Evolutionary conservation across 2,888 invertebrate species (phyloP).

Genomic region (Phengaris alcon): DNA sequence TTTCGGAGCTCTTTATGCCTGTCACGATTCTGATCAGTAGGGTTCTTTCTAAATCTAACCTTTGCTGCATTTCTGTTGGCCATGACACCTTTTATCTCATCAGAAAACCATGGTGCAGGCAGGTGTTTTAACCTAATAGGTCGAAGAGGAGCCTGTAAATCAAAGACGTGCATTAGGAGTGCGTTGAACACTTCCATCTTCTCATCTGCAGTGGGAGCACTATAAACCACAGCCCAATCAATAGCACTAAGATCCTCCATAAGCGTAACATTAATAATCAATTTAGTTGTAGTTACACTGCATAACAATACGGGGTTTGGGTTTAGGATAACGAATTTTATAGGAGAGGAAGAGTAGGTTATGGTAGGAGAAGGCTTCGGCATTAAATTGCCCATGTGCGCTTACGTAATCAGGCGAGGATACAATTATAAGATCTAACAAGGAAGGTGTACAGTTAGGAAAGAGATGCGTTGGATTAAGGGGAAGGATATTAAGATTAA

Average conservation of each 20-base stretch:
- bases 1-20: no score
- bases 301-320: background rate
- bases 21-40: no score
- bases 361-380: slow-evolving; percentile 21
- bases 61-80: no score
- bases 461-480: slow-evolving; percentile 8
- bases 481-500: slow-evolving; percentile 23
- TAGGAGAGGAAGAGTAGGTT: slow-evolving; percentile 22
- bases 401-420: slow-evolving; percentile 16
- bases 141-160: background rate
- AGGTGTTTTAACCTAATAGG: no score
- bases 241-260: background rate
- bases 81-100: no score
- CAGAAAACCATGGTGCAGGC: no score
- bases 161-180: background rate
- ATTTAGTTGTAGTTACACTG: slow-evolving; percentile 8
- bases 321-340: slow-evolving; percentile 15
- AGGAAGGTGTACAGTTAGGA: slow-evolving; percentile 21
- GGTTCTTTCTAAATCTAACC: no score
- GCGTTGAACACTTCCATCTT: background rate
- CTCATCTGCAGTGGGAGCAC: slow-evolving; percentile 16
- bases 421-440: slow-evolving; percentile 21
- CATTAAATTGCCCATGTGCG: slow-evolving; percentile 1
- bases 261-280: background rate
- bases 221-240: background rate